A percentile compares a stretch with the other conserved stretches of the same genome.
phyloP scores from a whole-genome alignment of 2,113 vertebrate genomes.

The Gallinago jamesoni region DNA sequence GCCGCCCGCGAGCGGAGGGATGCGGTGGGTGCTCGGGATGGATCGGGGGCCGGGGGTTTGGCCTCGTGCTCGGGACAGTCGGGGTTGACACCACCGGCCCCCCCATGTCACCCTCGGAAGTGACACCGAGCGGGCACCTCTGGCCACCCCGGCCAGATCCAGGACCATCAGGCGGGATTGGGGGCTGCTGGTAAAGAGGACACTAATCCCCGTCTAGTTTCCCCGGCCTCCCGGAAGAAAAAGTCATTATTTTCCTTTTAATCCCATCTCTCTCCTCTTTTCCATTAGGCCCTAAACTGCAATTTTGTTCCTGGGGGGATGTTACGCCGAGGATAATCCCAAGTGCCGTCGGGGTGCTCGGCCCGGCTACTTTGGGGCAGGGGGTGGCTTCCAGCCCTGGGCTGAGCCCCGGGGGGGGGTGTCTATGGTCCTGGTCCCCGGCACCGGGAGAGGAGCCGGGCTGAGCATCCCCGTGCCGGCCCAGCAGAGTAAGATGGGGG shows the following conservation, averaged over 20 bases:
- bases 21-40: rapidly evolving
- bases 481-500: rapidly evolving
- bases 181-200: not conserved
- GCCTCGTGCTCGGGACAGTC: rapidly evolving
- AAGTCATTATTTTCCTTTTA: constrained; percentile 35
- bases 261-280: constrained; percentile 30
- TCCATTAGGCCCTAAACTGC: constrained; percentile 9
- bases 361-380: not conserved
- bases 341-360: rapidly evolving
- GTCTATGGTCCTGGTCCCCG: rapidly evolving
- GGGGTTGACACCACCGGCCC: rapidly evolving
- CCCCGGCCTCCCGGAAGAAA: not conserved
- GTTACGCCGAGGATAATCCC: not conserved
- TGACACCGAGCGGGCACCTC: rapidly evolving
- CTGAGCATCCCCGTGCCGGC: rapidly evolving
- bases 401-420: not conserved
- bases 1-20: rapidly evolving
- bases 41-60: rapidly evolving
- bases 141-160: rapidly evolving
- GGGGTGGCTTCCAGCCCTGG: not conserved
- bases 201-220: constrained; percentile 29
- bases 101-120: rapidly evolving
- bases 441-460: rapidly evolving
- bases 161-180: not conserved
- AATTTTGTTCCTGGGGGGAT: not conserved